Conservation (phyloP, 2,888 invertebrate species). For the Acrobasis repandana region DNA sequence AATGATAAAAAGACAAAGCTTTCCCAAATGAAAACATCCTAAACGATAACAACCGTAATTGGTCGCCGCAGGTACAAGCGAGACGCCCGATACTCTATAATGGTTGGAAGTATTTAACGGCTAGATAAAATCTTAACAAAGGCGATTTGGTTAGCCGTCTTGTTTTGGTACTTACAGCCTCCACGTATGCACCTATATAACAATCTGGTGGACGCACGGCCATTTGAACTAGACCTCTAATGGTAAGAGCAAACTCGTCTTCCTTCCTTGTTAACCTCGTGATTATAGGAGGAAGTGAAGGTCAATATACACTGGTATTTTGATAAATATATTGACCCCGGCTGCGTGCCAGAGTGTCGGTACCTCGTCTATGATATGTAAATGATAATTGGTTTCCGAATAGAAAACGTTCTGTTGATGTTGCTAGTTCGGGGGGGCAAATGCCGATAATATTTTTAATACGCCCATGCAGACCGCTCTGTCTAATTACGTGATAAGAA, state of each 20-base stretch:
- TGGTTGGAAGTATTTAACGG: constrained; percentile 81
- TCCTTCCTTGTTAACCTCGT: constrained; percentile 34
- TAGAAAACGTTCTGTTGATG: constrained; percentile 76
- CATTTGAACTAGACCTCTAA: constrained; percentile 51
- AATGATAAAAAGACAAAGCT: neutral
- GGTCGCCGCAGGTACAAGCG: constrained; percentile 69
- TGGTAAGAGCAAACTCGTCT: constrained; percentile 40
- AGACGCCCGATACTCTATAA: constrained; percentile 74
- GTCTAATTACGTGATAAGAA: constrained; percentile 66
- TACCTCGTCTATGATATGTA: constrained; percentile 79
- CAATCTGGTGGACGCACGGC: constrained; percentile 57
- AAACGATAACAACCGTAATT: constrained; percentile 66
- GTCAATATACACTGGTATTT: constrained; percentile 55
- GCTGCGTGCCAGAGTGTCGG: constrained; percentile 74
- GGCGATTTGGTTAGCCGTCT: constrained; percentile 80
- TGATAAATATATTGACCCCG: constrained; percentile 79
- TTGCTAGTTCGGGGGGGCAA: constrained; percentile 63
- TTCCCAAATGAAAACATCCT: constrained; percentile 57
- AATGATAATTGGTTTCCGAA: constrained; percentile 81
- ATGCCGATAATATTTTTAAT: constrained; percentile 65
- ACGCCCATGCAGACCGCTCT: constrained; percentile 56
- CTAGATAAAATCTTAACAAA: constrained; percentile 82
- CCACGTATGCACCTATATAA: constrained; percentile 74
- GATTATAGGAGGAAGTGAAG: constrained; percentile 45
- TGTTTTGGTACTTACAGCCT: constrained; percentile 76